A percentile compares a stretch with the other conserved stretches of the same genome.
Conservation (phyloP, 2,797 vertebrate species). For the Florisuga fusca region DNA sequence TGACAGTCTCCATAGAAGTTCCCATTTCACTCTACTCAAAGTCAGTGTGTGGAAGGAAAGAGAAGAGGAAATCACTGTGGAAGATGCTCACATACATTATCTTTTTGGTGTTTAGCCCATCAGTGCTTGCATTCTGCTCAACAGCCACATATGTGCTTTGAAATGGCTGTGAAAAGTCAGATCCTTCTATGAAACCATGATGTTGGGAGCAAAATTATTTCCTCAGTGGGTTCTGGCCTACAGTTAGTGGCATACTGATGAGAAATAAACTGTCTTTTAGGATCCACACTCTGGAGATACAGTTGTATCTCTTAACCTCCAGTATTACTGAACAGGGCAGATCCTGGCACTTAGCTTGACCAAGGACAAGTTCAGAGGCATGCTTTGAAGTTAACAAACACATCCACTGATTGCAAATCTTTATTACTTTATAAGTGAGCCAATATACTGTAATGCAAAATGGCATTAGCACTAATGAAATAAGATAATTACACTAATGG, state of each 20-base stretch:
- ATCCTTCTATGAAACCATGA: not conserved
- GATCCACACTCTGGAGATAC: not conserved
- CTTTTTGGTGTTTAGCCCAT: not conserved
- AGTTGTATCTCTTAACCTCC: not conserved
- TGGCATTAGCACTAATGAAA: conserved; percentile 72
- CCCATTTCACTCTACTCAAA: not conserved
- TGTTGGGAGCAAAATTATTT: not conserved
- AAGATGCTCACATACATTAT: not conserved
- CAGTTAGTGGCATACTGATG: not conserved
- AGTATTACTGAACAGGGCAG: not conserved
- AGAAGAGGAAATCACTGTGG: not conserved
- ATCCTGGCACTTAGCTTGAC: not conserved
- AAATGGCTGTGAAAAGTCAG: not conserved
- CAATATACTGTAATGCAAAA: conserved; percentile 68
- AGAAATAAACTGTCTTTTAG: not conserved
- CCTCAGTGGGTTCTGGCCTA: not conserved
- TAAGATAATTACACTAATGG: conserved; percentile 77
- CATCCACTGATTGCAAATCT: conserved; percentile 27
- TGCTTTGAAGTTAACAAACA: conserved; percentile 54
- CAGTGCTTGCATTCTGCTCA: not conserved
- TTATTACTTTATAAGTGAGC: conserved; percentile 71
- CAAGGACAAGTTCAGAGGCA: conserved; percentile 35
- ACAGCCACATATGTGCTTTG: not conserved
- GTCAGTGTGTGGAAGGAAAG: not conserved
- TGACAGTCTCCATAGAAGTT: not conserved